These are phyloP conservation scores for Apomyelois bistriatella DNA, from an alignment of 2,888 invertebrate genomes.

Conservation along the genomic window DNA sequence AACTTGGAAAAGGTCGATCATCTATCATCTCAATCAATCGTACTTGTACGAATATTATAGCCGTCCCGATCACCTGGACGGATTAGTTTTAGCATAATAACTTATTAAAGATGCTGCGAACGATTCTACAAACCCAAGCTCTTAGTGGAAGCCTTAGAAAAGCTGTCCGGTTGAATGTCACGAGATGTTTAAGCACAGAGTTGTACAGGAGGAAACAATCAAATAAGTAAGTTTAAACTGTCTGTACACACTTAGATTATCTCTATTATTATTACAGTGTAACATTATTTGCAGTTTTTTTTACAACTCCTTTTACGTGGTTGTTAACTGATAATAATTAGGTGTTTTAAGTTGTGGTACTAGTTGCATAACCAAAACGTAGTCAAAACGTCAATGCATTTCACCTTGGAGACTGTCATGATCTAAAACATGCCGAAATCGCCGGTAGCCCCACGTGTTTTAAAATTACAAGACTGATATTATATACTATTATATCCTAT, in stretches of 20 bases:
- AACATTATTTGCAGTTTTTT: not conserved
- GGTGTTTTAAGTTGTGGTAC: constrained; percentile 22
- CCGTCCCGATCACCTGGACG: constrained; percentile 68
- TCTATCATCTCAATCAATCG: constrained; percentile 23
- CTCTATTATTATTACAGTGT: not conserved
- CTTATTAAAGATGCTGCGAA: constrained; percentile 84
- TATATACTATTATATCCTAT: no score
- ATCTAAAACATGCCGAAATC: constrained; percentile 18
- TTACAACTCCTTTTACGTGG: not conserved
- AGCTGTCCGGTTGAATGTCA: constrained; percentile 77
- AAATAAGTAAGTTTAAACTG: constrained; percentile 72
- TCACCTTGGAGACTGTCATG: constrained; percentile 46
- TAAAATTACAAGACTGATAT: not conserved
- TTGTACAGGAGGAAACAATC: constrained; percentile 81
- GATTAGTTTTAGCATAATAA: constrained; percentile 46
- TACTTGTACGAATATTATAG: constrained; percentile 36
- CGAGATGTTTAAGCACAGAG: constrained; percentile 82
- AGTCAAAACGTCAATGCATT: constrained; percentile 67
- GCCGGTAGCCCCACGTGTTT: constrained; percentile 40
- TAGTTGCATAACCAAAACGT: constrained; percentile 77
- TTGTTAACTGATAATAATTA: not conserved
- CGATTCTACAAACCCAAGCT: constrained; percentile 85
- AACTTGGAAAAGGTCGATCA: constrained; percentile 71
- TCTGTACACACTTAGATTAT: not conserved
- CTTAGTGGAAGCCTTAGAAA: constrained; percentile 82